These are phyloP conservation scores for Calliopsis andreniformis DNA, from an alignment of 1,140 invertebrate species.

Conservation along the genomic window DNA sequence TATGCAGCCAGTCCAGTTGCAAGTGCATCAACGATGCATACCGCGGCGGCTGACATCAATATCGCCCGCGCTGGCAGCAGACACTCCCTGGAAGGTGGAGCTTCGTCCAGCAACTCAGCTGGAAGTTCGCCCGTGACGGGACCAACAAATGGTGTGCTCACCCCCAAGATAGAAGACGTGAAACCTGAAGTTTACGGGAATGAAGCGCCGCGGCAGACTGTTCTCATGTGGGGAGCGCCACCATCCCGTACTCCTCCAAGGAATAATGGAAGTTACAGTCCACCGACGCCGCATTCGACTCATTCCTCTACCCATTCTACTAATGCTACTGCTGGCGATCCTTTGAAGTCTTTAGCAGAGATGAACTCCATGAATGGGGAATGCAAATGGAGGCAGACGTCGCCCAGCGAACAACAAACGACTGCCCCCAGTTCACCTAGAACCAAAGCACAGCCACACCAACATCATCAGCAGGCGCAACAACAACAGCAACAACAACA, in stretches of 20 bases:
- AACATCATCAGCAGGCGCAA: slow-evolving; percentile 67
- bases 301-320: slow-evolving; percentile 75
- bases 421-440: slow-evolving; percentile 74
- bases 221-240: slow-evolving; percentile 91
- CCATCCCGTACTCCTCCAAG: slow-evolving; percentile 77
- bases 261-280: slow-evolving; percentile 79
- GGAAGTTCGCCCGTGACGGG: slow-evolving; percentile 82
- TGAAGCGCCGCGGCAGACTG: slow-evolving; percentile 88
- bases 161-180: slow-evolving; percentile 85
- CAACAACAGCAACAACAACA: slow-evolving; percentile 67
- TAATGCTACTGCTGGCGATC: slow-evolving; percentile 76
- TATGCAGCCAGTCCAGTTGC: slow-evolving; percentile 77
- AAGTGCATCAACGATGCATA: slow-evolving; percentile 71
- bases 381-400: slow-evolving; percentile 81
- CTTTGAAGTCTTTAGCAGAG: slow-evolving; percentile 84
- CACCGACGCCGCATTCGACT: slow-evolving; percentile 77
- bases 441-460: slow-evolving; percentile 69
- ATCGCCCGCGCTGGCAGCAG: slow-evolving; percentile 80
- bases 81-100: slow-evolving; percentile 81
- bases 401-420: slow-evolving; percentile 69
- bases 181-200: slow-evolving; percentile 81
- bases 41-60: slow-evolving; percentile 71
- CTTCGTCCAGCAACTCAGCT: slow-evolving; percentile 82
- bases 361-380: slow-evolving; percentile 82
- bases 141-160: slow-evolving; percentile 82